Percentiles rank a stretch among this genome's conserved stretches.
These are phyloP conservation scores for Pygathrix nemaeus DNA, from an alignment of 2,113 vertebrate genomes.

Conservation along the genomic window DNA sequence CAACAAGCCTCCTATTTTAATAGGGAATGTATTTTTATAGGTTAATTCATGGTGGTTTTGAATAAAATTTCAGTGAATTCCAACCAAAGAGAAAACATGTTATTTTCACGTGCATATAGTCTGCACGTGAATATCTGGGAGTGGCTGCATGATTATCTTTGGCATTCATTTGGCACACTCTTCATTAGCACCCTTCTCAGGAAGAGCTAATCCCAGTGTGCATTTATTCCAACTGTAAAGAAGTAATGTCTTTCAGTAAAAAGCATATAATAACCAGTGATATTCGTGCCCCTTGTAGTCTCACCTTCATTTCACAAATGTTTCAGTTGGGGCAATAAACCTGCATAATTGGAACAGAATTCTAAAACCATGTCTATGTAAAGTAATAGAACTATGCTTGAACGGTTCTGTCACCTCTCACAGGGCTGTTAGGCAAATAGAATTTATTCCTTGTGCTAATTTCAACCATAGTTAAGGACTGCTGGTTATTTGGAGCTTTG, in stretches of 20 bases:
- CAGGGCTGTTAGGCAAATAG: constrained; percentile 49
- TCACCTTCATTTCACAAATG: constrained; percentile 36
- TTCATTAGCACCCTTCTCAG: neutral
- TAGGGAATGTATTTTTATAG: neutral
- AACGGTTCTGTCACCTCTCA: constrained; percentile 11
- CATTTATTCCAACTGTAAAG: neutral
- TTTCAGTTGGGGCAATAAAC: constrained; percentile 29
- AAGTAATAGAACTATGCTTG: constrained; percentile 6
- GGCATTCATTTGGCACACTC: neutral
- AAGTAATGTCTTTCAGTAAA: neutral
- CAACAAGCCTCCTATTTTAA: neutral
- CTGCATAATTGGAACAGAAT: neutral
- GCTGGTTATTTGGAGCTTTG: constrained; percentile 39
- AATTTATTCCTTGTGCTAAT: constrained; percentile 48
- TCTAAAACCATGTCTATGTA: constrained; percentile 16
- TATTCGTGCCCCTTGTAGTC: neutral
- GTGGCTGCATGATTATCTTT: neutral
- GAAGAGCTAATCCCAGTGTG: neutral
- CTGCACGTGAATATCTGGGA: neutral
- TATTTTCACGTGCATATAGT: too few species aligned
- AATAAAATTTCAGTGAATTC: constrained; percentile 54
- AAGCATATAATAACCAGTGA: neutral
- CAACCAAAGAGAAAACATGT: constrained; percentile 29
- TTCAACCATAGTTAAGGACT: constrained; percentile 28
- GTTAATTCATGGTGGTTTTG: constrained; percentile 40